Conservation (phyloP, 2,888 invertebrate species). For the Brachyptera risi region DNA sequence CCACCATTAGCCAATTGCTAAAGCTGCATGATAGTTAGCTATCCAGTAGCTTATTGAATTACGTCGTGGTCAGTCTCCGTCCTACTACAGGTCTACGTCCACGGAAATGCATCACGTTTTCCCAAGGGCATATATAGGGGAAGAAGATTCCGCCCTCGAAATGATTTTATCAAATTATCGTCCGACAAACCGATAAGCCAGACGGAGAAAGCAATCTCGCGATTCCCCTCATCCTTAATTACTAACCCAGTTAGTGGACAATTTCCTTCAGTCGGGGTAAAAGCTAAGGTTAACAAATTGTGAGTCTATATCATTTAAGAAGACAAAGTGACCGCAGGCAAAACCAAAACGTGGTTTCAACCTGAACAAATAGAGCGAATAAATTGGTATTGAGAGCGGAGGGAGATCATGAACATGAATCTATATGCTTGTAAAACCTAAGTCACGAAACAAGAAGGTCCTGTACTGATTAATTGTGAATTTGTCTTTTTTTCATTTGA, state of each 20-base stretch:
- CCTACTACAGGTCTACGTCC: not conserved
- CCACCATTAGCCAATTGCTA: too few species aligned
- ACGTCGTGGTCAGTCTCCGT: not conserved
- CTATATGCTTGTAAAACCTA: too few species aligned
- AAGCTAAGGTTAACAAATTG: conserved; percentile 2
- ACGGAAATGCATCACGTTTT: too few species aligned
- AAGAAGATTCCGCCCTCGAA: not conserved
- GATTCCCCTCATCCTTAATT: conserved; percentile 8
- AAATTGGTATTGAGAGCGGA: not conserved
- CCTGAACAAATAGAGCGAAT: conserved; percentile 2
- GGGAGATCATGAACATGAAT: too few species aligned
- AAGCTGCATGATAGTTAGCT: too few species aligned
- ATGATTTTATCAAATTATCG: conserved; percentile 18
- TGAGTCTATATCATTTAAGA: not conserved
- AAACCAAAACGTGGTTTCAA: not conserved
- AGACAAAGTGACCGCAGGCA: not conserved
- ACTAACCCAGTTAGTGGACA: conserved; percentile 14
- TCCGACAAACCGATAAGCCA: conserved; percentile 13
- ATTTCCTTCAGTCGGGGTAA: conserved; percentile 2
- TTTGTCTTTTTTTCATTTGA: too few species aligned
- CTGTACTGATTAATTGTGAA: too few species aligned
- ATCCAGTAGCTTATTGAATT: too few species aligned
- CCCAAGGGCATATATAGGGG: not conserved
- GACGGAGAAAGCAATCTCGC: not conserved
- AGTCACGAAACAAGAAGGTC: too few species aligned